Base-by-base conservation (phyloP, 2,888 invertebrate species). In the Lepas anatifera region DNA sequence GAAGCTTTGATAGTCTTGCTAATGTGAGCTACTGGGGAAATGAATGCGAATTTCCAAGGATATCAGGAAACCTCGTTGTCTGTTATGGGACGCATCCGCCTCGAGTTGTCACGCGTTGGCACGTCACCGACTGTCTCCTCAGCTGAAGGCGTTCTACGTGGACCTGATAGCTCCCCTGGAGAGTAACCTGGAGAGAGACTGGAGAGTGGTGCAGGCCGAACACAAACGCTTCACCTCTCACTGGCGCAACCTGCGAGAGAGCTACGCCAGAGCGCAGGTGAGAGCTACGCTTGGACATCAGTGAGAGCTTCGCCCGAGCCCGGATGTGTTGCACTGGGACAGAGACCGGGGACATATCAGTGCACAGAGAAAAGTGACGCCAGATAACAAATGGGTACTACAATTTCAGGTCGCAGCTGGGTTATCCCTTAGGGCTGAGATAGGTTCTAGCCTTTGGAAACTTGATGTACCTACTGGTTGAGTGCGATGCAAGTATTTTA, bases 91-190 rank as follows among this genome's bases (percentile, higher is more conserved):
- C 37, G 27, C 39, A 66, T 27, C 39, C 22, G 64, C 35, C 13
- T 66, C 37, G 35, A 32, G 29, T 37, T 27, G 11, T 32, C 1
- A 16, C 66, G n/a, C 32, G n/a, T 16, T 37, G 39, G 27, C 1
- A n/a, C 6, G 41, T 32, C n/a, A n/a, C n/a, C n/a, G n/a, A n/a
- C n/a, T 67, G n/a, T 16, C 29, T 63, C 83, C 84, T 52, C 85
- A 95, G 95, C 81, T 95, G 76, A 95, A 95, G 83, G 93, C 93
- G 39, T 94, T 95, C 81, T 94, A 95, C 83, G 93, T 94, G 73
- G 95, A 95, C 83, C 85, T 95, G 74, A 84, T 95, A 77, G 92
- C 93, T 75, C 95, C 95, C 76, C 84, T 95, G 81, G 95, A 95
- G 84, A 92, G 92, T 73, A 94, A 94, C 83, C 84, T 94, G 78